These are phyloP conservation scores for Magallana nippona DNA, from an alignment of 2,888 invertebrate species.

Conservation along the genomic window DNA sequence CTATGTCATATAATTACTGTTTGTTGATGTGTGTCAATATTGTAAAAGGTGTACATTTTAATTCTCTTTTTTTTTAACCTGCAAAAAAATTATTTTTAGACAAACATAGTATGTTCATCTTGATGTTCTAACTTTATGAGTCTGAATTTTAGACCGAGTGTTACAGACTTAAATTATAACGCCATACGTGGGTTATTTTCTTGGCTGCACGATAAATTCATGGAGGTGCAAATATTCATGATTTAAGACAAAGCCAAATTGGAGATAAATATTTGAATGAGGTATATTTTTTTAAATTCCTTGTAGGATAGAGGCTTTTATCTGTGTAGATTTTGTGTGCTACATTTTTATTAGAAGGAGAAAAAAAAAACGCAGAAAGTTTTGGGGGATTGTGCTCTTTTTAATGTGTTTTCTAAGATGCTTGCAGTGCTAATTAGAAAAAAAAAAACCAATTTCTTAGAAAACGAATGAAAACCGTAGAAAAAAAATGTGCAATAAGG, in stretches of 20 bases:
- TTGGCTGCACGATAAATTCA: neutral
- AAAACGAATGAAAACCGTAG: neutral
- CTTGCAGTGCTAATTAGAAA: neutral
- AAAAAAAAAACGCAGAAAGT: neutral
- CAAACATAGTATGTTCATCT: slow-evolving; percentile 13
- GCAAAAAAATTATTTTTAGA: slow-evolving; percentile 16
- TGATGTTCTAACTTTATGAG: neutral
- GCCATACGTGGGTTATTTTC: neutral
- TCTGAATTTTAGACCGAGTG: neutral
- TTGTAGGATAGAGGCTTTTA: neutral
- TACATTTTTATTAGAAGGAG: neutral
- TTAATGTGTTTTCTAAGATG: neutral
- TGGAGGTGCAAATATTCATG: slow-evolving; percentile 29
- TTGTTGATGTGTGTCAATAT: slow-evolving; percentile 8
- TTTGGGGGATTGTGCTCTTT: too few relatives aligned
- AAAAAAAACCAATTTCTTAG: neutral
- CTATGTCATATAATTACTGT: neutral
- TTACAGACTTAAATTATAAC: neutral
- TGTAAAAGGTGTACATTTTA: slow-evolving; percentile 27
- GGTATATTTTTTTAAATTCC: neutral
- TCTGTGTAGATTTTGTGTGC: neutral
- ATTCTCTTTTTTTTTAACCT: neutral
- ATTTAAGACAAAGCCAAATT: slow-evolving; percentile 27
- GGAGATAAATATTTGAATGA: slow-evolving; percentile 9
- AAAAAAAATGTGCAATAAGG: neutral